Evolutionary conservation across 2,888 invertebrate genomes (phyloP), one percentile per base, ranked within the genome.

Genomic region (Melieria omissa): DNA sequence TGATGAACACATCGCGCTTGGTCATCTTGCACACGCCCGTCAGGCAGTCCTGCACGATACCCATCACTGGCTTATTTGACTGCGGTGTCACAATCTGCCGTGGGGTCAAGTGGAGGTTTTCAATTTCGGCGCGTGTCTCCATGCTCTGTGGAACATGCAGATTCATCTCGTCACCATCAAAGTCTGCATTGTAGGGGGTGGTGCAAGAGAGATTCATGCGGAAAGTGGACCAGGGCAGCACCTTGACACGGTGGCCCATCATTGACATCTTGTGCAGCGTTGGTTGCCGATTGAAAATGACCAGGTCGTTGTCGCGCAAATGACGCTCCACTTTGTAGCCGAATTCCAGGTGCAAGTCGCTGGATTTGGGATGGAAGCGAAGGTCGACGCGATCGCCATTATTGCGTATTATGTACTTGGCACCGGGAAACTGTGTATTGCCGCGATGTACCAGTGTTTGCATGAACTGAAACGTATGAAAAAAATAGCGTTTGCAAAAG

Each of bases 21-120:
- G 99, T 99, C 98, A 99, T 98, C 65, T 89, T 98, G 97, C 76
- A 98, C 89, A 9, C 96, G 72, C 98, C 98, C 52, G 96, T 97
- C 42, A 99, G 88, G 1, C 98, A 98, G 83, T 99, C 98, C 84
- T 93, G 97, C 81, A 98, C 97, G 88, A 98, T 98, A 90, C 98
- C 98, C 98, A 99, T 99, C 75, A 98, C 98, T 62, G 92, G 92
- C 80, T 90, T 88, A 86, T 92, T 92, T 42, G 91, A 84, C 83
- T 91, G 91, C 1, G 92, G 91, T 1, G 92, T 92, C 78, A 92
- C 90, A 78, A 92, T 89, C 86, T 91, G 90, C 46, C 91, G 85
- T 0, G 90, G 90, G 44, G 90, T 91, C 75, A 90, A 86, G 65
- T 90, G 90, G 63, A 92, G 85, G 83, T 92, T 90, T 74, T 89